phyloP scores from a whole-genome alignment of 2,888 invertebrate genomes.

The Chironomus riparius region DNA sequence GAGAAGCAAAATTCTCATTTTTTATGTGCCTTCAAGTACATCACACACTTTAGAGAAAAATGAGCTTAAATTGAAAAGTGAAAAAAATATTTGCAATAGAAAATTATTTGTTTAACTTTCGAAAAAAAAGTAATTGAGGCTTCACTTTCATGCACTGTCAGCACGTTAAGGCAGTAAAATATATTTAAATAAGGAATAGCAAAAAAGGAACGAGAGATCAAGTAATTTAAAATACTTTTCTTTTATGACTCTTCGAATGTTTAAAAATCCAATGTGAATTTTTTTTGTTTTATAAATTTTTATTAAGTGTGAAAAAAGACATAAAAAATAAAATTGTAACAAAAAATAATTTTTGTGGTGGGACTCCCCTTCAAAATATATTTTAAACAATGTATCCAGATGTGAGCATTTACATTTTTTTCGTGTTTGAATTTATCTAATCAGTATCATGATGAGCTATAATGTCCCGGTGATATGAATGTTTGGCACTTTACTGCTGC shows the following conservation, averaged over 20 bases:
- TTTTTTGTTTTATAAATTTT: background rate
- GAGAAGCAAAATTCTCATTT: background rate
- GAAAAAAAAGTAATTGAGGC: too few relatives aligned
- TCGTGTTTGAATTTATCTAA: background rate
- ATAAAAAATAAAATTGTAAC: background rate
- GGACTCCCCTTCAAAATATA: background rate
- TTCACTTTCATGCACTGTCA: background rate
- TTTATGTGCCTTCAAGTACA: background rate
- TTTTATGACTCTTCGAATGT: too few relatives aligned
- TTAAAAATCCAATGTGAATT: too few relatives aligned
- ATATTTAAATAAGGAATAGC: background rate
- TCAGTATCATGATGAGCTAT: too few relatives aligned
- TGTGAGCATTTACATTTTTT: background rate
- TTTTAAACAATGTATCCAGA: background rate
- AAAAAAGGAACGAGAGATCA: too few relatives aligned
- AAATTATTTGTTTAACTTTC: too few relatives aligned
- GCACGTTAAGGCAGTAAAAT: background rate
- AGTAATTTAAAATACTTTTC: too few relatives aligned
- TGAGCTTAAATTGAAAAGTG: background rate
- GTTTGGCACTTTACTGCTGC: too few relatives aligned
- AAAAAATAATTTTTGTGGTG: background rate
- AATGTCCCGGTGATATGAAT: too few relatives aligned
- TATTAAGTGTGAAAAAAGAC: background rate
- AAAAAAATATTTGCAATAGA: too few relatives aligned
- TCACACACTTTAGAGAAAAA: background rate